phyloP scores from a whole-genome alignment of 2,113 vertebrate species.

The Alligator sinensis region DNA sequence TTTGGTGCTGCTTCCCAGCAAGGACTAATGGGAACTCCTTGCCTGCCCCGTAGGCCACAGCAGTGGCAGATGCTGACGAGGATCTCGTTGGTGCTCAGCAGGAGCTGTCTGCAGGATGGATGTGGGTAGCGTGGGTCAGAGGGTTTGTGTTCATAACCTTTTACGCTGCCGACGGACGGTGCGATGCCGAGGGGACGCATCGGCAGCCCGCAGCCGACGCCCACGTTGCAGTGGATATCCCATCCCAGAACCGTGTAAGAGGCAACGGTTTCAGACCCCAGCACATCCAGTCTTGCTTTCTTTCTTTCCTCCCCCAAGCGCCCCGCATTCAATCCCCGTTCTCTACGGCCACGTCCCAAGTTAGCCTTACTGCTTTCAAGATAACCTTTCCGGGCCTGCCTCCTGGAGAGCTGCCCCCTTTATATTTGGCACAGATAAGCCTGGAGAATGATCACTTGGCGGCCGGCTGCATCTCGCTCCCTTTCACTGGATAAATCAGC shows the following conservation, averaged over 20 bases:
- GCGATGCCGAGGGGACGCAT: background rate
- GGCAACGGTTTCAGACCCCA: too few species aligned
- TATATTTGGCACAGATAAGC: background rate
- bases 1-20: background rate
- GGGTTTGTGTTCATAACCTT: background rate
- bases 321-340: accelerated
- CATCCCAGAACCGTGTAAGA: too few species aligned
- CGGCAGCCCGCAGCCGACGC: too few species aligned
- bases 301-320: too few species aligned
- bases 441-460: background rate
- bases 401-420: background rate
- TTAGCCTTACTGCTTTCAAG: background rate
- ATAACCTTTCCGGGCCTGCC: background rate
- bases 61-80: background rate
- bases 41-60: too few species aligned
- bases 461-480: background rate
- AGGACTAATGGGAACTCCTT: background rate
- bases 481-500: background rate
- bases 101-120: background rate
- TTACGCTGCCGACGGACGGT: accelerated
- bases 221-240: too few species aligned
- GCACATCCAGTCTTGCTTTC: too few species aligned
- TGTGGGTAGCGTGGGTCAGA: background rate
- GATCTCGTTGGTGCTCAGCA: background rate
- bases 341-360: accelerated